Evolutionary conservation across 2,888 invertebrate species (phyloP).

Genomic region (Dromius quadrimaculatus): DNA sequence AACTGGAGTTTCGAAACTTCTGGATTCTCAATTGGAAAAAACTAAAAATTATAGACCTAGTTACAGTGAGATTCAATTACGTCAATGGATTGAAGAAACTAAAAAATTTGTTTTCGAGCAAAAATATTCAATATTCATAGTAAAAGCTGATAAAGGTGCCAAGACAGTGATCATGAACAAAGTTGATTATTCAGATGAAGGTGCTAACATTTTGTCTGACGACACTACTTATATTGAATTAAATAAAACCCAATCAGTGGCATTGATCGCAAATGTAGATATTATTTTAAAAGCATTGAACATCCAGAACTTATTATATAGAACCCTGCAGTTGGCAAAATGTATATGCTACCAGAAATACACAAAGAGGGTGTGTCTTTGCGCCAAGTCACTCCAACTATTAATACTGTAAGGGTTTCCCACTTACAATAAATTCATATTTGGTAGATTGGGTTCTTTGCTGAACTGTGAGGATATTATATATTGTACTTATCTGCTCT

Average conservation of each 20-base stretch:
- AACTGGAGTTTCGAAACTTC: not conserved
- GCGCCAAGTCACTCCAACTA: too few species aligned
- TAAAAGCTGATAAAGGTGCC: not conserved
- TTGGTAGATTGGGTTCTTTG: too few species aligned
- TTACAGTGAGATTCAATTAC: not conserved
- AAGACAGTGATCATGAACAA: not conserved
- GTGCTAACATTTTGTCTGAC: not conserved
- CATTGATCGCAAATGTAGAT: not conserved
- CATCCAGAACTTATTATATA: not conserved
- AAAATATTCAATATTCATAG: not conserved
- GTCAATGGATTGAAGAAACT: not conserved
- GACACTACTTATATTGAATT: not conserved
- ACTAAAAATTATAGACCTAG: not conserved
- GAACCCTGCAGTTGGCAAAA: not conserved
- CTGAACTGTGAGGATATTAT: too few species aligned
- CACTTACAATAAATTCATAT: too few species aligned
- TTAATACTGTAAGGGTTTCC: too few species aligned
- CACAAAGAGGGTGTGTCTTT: not conserved
- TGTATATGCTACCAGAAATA: not conserved
- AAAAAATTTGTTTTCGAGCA: not conserved
- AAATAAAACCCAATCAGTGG: not conserved
- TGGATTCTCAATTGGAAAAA: not conserved
- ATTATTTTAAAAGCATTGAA: not conserved
- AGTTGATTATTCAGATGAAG: not conserved
- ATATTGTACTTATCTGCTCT: too few species aligned